phyloP scores from a whole-genome alignment of 1,140 invertebrate genomes.

The Pachyrhynchus sulphureomaculatus region DNA sequence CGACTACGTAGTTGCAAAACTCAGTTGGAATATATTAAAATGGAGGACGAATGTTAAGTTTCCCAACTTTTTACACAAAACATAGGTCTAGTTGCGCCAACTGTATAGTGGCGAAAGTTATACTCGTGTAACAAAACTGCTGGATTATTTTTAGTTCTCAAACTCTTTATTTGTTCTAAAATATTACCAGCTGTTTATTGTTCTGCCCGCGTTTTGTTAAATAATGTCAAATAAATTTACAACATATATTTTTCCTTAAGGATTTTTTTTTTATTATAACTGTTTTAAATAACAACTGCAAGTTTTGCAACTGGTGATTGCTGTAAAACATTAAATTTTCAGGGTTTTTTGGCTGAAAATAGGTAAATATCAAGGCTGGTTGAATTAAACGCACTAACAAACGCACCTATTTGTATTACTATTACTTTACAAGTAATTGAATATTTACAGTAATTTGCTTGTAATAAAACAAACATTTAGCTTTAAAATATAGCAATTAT shows the following conservation, averaged over 20 bases:
- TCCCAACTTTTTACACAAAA: conserved; percentile 29
- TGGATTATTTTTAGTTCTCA: conserved; percentile 12
- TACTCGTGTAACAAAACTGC: conserved; percentile 2
- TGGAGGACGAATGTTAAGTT: conserved; percentile 19
- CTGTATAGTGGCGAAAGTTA: conserved; percentile 16
- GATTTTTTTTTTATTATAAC: neutral
- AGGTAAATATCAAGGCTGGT: conserved; percentile 22
- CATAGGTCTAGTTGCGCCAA: conserved; percentile 22
- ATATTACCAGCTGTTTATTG: neutral
- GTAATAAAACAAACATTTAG: too few species aligned
- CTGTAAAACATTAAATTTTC: conserved; percentile 11
- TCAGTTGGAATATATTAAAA: conserved; percentile 26
- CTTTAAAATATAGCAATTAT: too few species aligned
- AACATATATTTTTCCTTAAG: neutral
- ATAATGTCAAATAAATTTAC: too few species aligned
- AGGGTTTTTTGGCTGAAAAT: conserved; percentile 18
- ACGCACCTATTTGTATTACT: conserved; percentile 19
- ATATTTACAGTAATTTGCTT: neutral
- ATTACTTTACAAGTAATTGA: conserved; percentile 1
- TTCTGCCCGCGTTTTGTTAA: neutral
- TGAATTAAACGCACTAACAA: conserved; percentile 5
- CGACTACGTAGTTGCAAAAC: conserved; percentile 19
- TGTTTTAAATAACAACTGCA: neutral
- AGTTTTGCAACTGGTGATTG: conserved; percentile 7
- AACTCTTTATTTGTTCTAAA: neutral